Base-by-base conservation (phyloP, 1,140 invertebrate species). In the Megathymus violae region DNA sequence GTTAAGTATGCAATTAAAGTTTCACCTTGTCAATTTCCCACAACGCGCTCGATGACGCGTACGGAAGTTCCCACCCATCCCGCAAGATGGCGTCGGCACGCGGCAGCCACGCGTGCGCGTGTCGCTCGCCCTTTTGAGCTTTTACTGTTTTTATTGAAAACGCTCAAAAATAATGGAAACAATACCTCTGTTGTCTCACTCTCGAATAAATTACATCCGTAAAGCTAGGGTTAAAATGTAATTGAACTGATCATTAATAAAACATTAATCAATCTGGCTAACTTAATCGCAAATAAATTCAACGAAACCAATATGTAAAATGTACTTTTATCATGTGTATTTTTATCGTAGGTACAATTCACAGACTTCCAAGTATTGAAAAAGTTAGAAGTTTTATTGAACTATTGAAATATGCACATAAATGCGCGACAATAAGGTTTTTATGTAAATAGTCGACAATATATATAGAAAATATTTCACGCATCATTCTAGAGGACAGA, bases 121-220 rank as follows among this genome's bases (percentile, higher is more conserved):
- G 82, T 70, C 52, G 66, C 64, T 48, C 59, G 67, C 69, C 78
- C 76, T 76, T 74, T 72, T 78, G 72, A 74, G 64, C 78, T 71
- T 80, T 80, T 73, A 74, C 67, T 85, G 80, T 85, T 85, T 88
- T 87, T 80, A 82, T 85, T 86, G 82, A 81, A 86, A 88, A 87
- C 79, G 76, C 79, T 83, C 71, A 78, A 82, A 80, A 82, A 85
- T 82, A 85, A 88, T 78, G 67, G 74, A 75, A 78, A 88, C 81
- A 90, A 87, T 78, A 61, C 76, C 75, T 63, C 69, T 76, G 73
- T 56, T 76, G 74, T 74, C 66, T 67, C 72, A 67, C 80, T 86
- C 79, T 76, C 64, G 77, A 82, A 80, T 80, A 89, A 87, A 89
- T 88, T 85, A 82, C 78, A 80, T 72, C 67, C 74, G 73, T 67